Conservation (phyloP, 2,113 vertebrate species). For the human (Homo sapiens) region GRCh38 chr2:147800501-147801000, state of each 20-base stretch:
- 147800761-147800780: neutral
- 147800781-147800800: neutral
- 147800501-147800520: neutral
- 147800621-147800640: neutral
- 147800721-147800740: neutral
- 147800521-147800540: neutral
- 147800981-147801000: too few relatives aligned
- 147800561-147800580: too few relatives aligned
- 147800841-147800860: neutral
- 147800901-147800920: neutral
- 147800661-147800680: neutral
- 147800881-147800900: neutral
- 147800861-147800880: neutral
- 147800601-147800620: neutral
- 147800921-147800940: constrained; percentile 22
- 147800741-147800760: neutral
- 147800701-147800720: neutral
- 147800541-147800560: neutral
- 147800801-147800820: neutral
- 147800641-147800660: neutral
- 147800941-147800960: constrained; percentile 16
- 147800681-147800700: neutral
- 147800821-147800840: neutral
- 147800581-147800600: neutral
- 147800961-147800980: neutral